Percentiles rank a stretch among this genome's conserved stretches.
phyloP scores from a whole-genome alignment of 2,113 vertebrate genomes.

The Tragulus kanchil region DNA sequence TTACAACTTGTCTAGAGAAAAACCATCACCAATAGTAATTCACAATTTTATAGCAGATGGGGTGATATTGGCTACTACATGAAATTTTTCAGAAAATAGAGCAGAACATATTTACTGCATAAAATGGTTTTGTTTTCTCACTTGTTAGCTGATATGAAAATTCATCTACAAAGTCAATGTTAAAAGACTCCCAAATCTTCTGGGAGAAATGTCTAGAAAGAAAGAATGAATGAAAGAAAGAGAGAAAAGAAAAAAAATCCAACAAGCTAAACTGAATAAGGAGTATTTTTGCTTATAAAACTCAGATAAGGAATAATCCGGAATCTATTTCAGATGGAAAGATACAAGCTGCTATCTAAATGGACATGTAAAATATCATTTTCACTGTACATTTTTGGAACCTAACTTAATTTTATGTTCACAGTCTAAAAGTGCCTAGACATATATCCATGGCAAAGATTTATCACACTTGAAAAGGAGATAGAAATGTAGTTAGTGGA shows the following conservation, averaged over 20 bases:
- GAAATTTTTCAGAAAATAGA: constrained; percentile 47
- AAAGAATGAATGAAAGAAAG: too few relatives aligned
- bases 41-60: constrained; percentile 48
- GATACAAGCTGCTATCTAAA: constrained; percentile 42
- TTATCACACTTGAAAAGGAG: constrained; percentile 62
- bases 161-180: constrained; percentile 41
- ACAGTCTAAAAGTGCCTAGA: constrained; percentile 57
- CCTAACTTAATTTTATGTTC: constrained; percentile 66
- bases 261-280: constrained; percentile 25
- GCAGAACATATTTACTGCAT: constrained; percentile 61
- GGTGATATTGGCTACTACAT: constrained; percentile 30
- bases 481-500: constrained; percentile 59
- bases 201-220: background rate
- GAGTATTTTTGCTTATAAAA: constrained; percentile 57
- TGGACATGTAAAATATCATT: background rate
- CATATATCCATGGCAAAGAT: constrained; percentile 53
- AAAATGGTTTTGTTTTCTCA: constrained; percentile 61
- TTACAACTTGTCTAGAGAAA: constrained; percentile 59
- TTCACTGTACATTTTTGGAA: constrained; percentile 61
- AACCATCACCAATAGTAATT: constrained; percentile 12
- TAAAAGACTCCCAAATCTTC: constrained; percentile 53
- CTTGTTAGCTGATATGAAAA: constrained; percentile 67
- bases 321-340: constrained; percentile 58
- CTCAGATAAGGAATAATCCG: constrained; percentile 61
- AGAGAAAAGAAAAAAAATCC: background rate